A percentile compares a stretch with the other conserved stretches of the same genome.
Evolutionary conservation across 2,888 invertebrate genomes (phyloP).

Genomic region (Dasypogon diadema): DNA sequence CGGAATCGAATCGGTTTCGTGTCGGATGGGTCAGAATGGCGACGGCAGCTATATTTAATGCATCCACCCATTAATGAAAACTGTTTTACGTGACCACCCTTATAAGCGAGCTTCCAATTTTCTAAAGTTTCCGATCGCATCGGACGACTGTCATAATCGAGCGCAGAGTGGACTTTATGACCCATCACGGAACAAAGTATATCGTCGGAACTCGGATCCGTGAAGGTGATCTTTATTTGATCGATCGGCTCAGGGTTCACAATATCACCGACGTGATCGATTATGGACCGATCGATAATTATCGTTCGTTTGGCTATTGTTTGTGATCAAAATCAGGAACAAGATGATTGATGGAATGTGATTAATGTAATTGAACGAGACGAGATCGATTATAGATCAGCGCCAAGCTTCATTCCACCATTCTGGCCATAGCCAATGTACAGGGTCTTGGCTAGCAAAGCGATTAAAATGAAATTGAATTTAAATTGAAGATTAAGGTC

Average conservation of each 20-base stretch:
- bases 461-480: constrained; percentile 44
- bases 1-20: no score
- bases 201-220: constrained; percentile 19
- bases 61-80: background rate
- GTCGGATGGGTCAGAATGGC: no score
- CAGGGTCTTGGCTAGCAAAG: constrained; percentile 12
- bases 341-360: constrained; percentile 50
- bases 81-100: constrained; percentile 33
- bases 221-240: constrained; percentile 55
- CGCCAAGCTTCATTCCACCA: background rate
- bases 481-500: constrained; percentile 45
- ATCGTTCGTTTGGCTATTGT: constrained; percentile 49
- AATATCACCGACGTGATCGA: constrained; percentile 54
- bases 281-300: constrained; percentile 53
- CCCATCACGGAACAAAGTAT: constrained; percentile 52
- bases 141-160: constrained; percentile 16
- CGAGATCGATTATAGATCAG: constrained; percentile 39
- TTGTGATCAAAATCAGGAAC: constrained; percentile 41
- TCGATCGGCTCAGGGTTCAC: constrained; percentile 47
- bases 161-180: constrained; percentile 50
- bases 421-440: background rate
- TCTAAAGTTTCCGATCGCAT: constrained; percentile 5
- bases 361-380: constrained; percentile 48
- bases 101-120: constrained; percentile 43
- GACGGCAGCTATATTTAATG: no score